phyloP scores from a whole-genome alignment of 1,140 invertebrate genomes.

The Pectinophora gossypiella region DNA sequence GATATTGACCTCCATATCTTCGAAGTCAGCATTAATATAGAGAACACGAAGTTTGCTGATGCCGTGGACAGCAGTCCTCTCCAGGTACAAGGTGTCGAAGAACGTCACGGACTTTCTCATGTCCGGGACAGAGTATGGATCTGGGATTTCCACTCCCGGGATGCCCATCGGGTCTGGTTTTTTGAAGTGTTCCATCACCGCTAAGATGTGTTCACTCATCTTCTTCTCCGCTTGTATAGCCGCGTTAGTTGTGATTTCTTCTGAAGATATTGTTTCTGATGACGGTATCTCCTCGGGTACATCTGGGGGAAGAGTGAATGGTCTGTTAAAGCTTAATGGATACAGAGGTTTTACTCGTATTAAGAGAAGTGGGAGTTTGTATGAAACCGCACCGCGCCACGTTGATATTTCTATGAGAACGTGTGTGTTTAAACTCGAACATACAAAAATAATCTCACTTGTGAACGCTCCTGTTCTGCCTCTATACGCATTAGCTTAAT shows the following conservation, averaged over 20 bases:
- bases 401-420: too few species aligned
- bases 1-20: slow-evolving; percentile 79
- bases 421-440: too few species aligned
- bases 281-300: too few species aligned
- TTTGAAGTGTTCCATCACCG: slow-evolving; percentile 84
- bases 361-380: too few species aligned
- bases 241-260: background rate
- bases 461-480: too few species aligned
- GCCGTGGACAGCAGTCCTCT: slow-evolving; percentile 79
- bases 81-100: slow-evolving; percentile 78
- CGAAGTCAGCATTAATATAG: slow-evolving; percentile 79
- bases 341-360: too few species aligned
- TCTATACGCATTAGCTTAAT: too few species aligned
- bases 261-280: too few species aligned
- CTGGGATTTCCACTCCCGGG: slow-evolving; percentile 81
- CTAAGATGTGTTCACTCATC: slow-evolving; percentile 79
- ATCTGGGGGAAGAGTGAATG: too few species aligned
- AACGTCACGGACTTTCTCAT: slow-evolving; percentile 80
- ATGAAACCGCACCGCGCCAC: too few species aligned
- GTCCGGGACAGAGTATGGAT: slow-evolving; percentile 83
- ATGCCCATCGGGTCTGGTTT: slow-evolving; percentile 83
- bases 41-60: slow-evolving; percentile 83
- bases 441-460: too few species aligned
- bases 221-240: slow-evolving; percentile 69
- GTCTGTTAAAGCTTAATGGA: too few species aligned